Evolutionary conservation across 2,113 vertebrate genomes (phyloP).

Genomic region (Chamaea fasciata): DNA sequence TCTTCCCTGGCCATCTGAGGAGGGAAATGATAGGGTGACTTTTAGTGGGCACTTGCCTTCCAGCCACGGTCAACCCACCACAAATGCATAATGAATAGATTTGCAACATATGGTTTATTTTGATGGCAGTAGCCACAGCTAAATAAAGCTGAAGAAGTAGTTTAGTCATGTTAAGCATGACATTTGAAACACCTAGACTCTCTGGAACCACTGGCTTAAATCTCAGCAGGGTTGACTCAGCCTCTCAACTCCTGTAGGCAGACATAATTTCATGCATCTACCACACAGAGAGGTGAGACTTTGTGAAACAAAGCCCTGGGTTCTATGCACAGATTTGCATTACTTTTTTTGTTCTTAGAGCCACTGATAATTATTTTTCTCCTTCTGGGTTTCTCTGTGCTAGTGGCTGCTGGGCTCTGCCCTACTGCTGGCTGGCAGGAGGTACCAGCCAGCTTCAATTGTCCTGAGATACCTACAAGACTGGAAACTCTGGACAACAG

Average conservation of each 20-base stretch:
- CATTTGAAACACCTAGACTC: neutral
- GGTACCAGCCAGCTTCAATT: neutral
- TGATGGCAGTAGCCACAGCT: neutral
- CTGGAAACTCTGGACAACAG: neutral
- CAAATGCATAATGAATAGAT: neutral
- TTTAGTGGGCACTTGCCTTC: neutral
- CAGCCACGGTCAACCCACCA: neutral
- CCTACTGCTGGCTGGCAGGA: neutral
- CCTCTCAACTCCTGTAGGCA: neutral
- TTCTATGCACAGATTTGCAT: neutral
- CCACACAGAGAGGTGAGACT: neutral
- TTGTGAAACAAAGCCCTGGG: neutral
- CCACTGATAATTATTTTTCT: neutral
- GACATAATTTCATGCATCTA: neutral
- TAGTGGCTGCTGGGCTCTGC: neutral
- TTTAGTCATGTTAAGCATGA: neutral
- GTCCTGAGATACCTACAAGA: neutral
- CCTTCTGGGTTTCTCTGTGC: neutral
- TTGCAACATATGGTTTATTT: conserved; percentile 4
- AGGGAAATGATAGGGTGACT: neutral
- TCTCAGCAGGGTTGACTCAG: neutral
- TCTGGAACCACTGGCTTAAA: neutral
- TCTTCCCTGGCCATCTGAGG: neutral
- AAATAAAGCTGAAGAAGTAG: neutral
- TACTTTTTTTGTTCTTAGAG: neutral